Evolutionary conservation across 2,797 vertebrate genomes (phyloP), one percentile per base, ranked within the genome.

Genomic region (Eulemur mongoz): DNA sequence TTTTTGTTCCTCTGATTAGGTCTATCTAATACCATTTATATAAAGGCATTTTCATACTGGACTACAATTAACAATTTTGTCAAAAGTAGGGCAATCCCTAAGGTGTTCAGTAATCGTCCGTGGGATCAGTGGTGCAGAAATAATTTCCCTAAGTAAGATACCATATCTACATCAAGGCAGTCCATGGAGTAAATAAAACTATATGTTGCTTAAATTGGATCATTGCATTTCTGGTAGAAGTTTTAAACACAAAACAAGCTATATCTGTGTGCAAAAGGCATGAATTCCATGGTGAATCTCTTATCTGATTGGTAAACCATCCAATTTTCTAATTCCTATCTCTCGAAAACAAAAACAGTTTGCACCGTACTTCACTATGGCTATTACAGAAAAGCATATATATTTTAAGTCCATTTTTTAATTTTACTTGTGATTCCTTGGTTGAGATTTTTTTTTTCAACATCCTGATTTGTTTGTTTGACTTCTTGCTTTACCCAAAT

Each of bases 191-290:
- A 96, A 96, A 98, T 97, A 94, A 98, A 97, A 97, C 96, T 97
- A 89, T 76, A 70, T 86, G 92, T 72, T 96, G 40, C 97, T 98
- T 98, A 97, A 97, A 98, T 98, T 98, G 98, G 97, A 97, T 98
- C 82, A 69, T 86, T 93, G 89, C 43, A 94, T 97, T 94, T 97
- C 82, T 96, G 83, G 87, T 32, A 69, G 88, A 98, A 97, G 95
- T 98, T 98, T 85, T 83, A 93, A 93, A 81, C 54, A 38, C 10
- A 80, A 97, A 94, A 4, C 61, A 88, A 73, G 72, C 27, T 88
- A 12, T 63, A 6, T 65, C 27, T 94, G 1, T 63, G 10, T 79
- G 13, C 23, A 89, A 63, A 79, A 65, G 32, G 27, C 52, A 45
- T 69, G 43, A 69, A 65, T 89, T 59, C 48, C 43, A 12, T n/a